Percentiles rank a stretch among this genome's conserved stretches.
phyloP scores from a whole-genome alignment of 2,797 vertebrate species.

The Pangasius mekongensis region DNA sequence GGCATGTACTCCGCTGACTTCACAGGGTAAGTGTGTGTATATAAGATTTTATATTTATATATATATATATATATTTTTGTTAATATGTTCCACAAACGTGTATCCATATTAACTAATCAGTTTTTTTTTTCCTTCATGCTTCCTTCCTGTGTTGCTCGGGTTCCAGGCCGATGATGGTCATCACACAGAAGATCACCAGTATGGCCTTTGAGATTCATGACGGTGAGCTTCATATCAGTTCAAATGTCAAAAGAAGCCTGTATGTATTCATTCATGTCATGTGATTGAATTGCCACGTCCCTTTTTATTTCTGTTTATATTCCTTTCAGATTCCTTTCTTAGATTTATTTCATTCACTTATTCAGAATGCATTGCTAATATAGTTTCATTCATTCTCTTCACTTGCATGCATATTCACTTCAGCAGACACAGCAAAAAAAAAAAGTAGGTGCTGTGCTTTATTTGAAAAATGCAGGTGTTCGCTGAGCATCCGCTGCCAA shows the following conservation, averaged over 20 bases:
- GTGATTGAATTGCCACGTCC: neutral
- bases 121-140: neutral
- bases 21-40: conserved; percentile 82
- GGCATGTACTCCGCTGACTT: conserved; percentile 91
- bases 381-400: neutral
- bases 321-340: neutral
- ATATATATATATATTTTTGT: neutral
- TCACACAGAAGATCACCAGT: conserved; percentile 95
- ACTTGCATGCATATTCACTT: conserved; percentile 16
- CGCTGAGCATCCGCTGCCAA: conserved; percentile 37
- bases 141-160: conserved; percentile 19
- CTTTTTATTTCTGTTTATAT: neutral
- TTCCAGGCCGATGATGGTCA: conserved; percentile 93
- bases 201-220: conserved; percentile 93
- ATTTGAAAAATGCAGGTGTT: conserved; percentile 39
- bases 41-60: no score
- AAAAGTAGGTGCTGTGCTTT: conserved; percentile 10
- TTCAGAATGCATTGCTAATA: neutral
- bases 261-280: neutral
- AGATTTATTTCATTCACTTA: neutral
- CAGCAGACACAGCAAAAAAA: conserved; percentile 7
- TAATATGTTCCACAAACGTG: neutral
- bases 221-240: conserved; percentile 75
- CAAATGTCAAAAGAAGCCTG: neutral
- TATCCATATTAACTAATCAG: neutral